phyloP scores from a whole-genome alignment of 2,888 invertebrate species.

The Drosophila picticornis region DNA sequence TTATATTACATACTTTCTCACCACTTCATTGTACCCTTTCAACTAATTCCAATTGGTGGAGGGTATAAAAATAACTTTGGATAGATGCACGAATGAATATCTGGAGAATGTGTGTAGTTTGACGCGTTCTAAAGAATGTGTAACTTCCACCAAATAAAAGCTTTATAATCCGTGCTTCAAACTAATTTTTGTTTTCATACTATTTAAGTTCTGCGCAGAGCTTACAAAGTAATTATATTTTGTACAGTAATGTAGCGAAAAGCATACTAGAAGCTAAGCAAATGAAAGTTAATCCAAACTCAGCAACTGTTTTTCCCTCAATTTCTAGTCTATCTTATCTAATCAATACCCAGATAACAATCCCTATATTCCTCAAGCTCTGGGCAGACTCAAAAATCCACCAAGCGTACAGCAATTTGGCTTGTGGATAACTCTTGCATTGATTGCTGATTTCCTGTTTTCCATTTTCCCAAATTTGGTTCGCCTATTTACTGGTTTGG shows the following conservation, averaged over 20 bases:
- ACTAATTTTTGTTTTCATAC: slow-evolving; percentile 2
- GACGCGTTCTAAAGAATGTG: not conserved
- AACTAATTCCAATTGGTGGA: not conserved
- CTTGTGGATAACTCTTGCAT: slow-evolving; percentile 3
- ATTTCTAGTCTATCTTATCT: not conserved
- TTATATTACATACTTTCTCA: not conserved
- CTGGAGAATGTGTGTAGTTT: slow-evolving; percentile 7
- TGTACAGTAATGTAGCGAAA: slow-evolving; percentile 7
- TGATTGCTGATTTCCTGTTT: slow-evolving; percentile 26
- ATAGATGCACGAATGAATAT: not conserved
- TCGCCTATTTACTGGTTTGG: slow-evolving; percentile 16
- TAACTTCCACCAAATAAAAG: not conserved
- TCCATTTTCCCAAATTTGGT: slow-evolving; percentile 20
- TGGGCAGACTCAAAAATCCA: not conserved
- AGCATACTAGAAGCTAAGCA: not conserved
- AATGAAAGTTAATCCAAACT: not conserved
- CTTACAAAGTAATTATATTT: not conserved
- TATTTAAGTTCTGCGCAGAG: slow-evolving; percentile 1
- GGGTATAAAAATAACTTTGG: not conserved
- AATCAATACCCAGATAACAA: not conserved
- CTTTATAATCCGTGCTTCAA: not conserved
- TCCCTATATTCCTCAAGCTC: not conserved
- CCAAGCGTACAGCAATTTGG: not conserved
- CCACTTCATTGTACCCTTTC: not conserved
- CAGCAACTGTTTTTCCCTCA: not conserved